Percentiles rank a stretch among this genome's conserved stretches.
phyloP scores from a whole-genome alignment of 2,113 vertebrate genomes.

The Xiphorhynchus elegans region DNA sequence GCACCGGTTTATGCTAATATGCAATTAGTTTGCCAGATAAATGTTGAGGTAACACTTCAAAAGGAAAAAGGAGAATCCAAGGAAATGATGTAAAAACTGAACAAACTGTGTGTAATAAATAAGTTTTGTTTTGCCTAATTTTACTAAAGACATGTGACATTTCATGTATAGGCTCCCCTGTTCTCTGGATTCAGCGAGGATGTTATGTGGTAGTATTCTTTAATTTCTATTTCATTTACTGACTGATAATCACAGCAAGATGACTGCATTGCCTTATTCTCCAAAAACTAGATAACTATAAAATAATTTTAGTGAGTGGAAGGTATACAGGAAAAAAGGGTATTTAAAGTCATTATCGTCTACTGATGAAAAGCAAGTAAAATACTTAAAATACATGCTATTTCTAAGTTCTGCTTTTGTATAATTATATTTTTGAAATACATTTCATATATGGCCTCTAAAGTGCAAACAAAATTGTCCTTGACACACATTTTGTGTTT shows the following conservation, averaged over 20 bases:
- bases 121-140: neutral
- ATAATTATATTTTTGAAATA: neutral
- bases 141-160: neutral
- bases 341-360: neutral
- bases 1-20: slow-evolving; percentile 71
- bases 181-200: neutral
- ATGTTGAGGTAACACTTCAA: slow-evolving; percentile 65
- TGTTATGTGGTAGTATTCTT: neutral
- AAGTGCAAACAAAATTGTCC: neutral
- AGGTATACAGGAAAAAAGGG: neutral
- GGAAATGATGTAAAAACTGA: slow-evolving; percentile 47
- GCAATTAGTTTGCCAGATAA: slow-evolving; percentile 63
- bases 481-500: neutral
- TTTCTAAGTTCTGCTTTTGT: neutral
- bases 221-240: neutral
- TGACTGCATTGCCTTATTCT: neutral
- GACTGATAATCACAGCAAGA: neutral
- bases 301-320: neutral
- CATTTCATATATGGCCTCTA: neutral
- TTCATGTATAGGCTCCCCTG: neutral
- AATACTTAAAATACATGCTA: neutral
- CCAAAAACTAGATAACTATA: neutral
- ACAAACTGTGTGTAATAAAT: slow-evolving; percentile 8
- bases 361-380: neutral
- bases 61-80: slow-evolving; percentile 45